Base-by-base conservation (phyloP, 1,140 invertebrate species). In the Drosophila melanica region DNA sequence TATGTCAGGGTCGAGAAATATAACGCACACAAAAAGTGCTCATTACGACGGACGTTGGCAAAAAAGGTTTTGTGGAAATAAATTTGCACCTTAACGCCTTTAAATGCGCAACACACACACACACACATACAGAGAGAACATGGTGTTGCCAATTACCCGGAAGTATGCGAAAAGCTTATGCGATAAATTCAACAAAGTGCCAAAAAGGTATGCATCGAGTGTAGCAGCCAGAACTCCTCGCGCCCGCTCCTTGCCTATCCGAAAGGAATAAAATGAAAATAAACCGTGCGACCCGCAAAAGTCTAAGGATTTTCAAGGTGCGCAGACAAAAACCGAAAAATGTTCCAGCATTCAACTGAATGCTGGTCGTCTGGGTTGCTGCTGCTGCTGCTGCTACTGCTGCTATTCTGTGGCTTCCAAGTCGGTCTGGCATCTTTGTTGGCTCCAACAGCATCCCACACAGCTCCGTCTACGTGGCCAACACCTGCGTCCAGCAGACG, bases 31-130 rank as follows among this genome's bases (percentile, higher is more conserved):
- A 73, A 62, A 70, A 66, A 79, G 68, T 81, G 75, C 71, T 84
- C 71, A 79, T 79, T 79, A 79, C 67, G 62, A 72, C 62, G 58
- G 68, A 78, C 60, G 54, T 62, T 63, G 76, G 76, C 48, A 62
- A 45, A 89, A 87, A 87, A 87, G 84, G 84, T 89, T 80, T 72
- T 69, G 37, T 82, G 67, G 54, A 89, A 84, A 89, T 87, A 87
- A 87, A 87, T 87, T 87, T 89, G 84, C 84, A 87, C 84, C 84
- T 87, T 87, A 89, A 87, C 84, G 84, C 84, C 84, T 87, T 87
- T 87, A 87, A 87, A 89, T 87, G 82, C 72, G 64, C 79, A 79
- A 81, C 70, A 63, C 78, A 85, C 58, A 63, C 66, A 75, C 60
- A 58, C 57, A 18, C 12, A 27, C 12, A 33, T 14, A 39, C n/a